These are phyloP conservation scores for Eublepharis macularius DNA, from an alignment of 2,113 vertebrate species.

Conservation along the genomic window DNA sequence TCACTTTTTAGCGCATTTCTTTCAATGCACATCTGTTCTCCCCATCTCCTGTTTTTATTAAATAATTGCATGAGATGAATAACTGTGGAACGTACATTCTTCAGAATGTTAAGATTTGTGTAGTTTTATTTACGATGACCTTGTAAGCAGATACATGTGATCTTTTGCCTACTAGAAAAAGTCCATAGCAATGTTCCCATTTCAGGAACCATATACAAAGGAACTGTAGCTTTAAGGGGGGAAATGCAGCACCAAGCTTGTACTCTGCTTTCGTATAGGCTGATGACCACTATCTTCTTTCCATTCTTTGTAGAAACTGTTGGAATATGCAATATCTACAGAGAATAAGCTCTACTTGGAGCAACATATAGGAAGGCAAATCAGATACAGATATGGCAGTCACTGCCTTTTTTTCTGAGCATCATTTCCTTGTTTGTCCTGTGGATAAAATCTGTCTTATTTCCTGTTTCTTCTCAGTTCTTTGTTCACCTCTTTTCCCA, in stretches of 20 bases:
- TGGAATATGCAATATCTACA: no score
- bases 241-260: constrained; percentile 38
- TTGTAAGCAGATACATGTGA: constrained; percentile 41
- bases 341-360: no score
- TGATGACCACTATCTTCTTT: constrained; percentile 18
- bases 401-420: no score
- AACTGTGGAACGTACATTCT: constrained; percentile 53
- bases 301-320: no score
- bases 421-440: no score
- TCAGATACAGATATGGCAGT: no score
- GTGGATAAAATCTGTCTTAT: no score
- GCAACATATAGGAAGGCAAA: no score
- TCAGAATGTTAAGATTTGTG: constrained; percentile 58
- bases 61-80: constrained; percentile 69
- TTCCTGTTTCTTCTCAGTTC: no score
- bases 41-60: constrained; percentile 58
- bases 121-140: constrained; percentile 56
- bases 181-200: neutral
- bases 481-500: no score
- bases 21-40: constrained; percentile 68
- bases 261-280: constrained; percentile 10
- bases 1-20: constrained; percentile 66
- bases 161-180: constrained; percentile 39
- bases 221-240: constrained; percentile 14
- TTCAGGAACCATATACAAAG: constrained; percentile 4